These are phyloP conservation scores for Upupa epops DNA, from an alignment of 2,113 vertebrate genomes.

Conservation along the genomic window DNA sequence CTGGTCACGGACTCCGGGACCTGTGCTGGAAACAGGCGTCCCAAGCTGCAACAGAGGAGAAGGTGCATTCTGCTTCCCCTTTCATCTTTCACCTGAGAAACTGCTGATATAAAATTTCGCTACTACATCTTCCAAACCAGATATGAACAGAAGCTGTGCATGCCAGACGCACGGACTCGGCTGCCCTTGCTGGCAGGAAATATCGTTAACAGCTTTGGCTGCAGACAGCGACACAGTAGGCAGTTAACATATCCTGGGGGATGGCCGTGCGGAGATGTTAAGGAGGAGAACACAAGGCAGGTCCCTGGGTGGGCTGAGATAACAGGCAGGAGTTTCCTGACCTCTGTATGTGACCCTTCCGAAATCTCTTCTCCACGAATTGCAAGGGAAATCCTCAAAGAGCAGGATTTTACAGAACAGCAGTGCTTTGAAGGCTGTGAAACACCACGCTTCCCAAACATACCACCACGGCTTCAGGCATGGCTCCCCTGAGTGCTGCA, in stretches of 20 bases:
- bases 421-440: background rate
- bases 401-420: background rate
- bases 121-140: background rate
- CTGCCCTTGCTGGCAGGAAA: background rate
- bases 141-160: background rate
- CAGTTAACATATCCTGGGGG: background rate
- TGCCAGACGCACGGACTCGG: background rate
- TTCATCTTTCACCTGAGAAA: conserved; percentile 4
- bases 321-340: background rate
- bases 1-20: background rate
- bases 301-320: background rate
- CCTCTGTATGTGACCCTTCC: rapidly evolving
- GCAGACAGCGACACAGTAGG: background rate
- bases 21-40: background rate
- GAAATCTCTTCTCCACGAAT: background rate
- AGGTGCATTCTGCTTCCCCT: background rate
- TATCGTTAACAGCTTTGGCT: background rate
- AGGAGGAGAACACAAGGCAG: background rate
- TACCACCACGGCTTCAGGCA: rapidly evolving
- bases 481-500: background rate
- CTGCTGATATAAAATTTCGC: background rate
- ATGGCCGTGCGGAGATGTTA: background rate
- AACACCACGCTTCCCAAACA: background rate
- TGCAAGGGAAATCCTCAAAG: background rate
- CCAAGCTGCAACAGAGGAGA: background rate